Conservation (phyloP, 2,888 invertebrate genomes). For the Caenorhabditis virilis region DNA sequence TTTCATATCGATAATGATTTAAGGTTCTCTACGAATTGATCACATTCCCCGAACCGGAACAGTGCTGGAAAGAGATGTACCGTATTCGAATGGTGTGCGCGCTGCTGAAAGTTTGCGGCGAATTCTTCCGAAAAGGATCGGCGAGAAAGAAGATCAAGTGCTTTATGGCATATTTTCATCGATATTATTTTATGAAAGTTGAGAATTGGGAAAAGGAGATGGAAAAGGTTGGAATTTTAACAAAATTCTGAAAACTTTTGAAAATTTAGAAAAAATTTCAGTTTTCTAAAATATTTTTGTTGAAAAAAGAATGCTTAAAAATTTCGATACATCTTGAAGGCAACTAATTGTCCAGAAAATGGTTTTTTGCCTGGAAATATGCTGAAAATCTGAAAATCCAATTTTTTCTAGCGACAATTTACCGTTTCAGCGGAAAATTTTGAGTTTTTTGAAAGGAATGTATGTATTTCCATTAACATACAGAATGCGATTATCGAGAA, state of each 20-base stretch:
- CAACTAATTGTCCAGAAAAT: neutral
- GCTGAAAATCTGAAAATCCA: neutral
- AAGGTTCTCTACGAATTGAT: conserved; percentile 63
- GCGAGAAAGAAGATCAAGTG: conserved; percentile 43
- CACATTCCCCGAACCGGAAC: conserved; percentile 46
- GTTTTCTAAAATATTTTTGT: conserved; percentile 11
- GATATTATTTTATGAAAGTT: conserved; percentile 26
- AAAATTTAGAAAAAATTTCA: too few species aligned
- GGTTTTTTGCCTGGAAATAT: neutral
- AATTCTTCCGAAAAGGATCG: conserved; percentile 53
- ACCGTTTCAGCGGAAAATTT: neutral
- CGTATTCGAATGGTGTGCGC: conserved; percentile 56
- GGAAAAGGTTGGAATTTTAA: too few species aligned
- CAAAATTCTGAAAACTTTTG: conserved; percentile 28
- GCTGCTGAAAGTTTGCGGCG: conserved; percentile 51
- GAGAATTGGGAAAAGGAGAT: conserved; percentile 22
- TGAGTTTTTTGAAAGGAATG: too few species aligned
- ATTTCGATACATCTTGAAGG: neutral
- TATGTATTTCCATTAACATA: too few species aligned
- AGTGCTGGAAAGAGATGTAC: conserved; percentile 46
- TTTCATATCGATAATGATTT: conserved; percentile 2
- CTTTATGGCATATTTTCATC: conserved; percentile 53
- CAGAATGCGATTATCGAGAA: too few species aligned
- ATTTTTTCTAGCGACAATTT: neutral
- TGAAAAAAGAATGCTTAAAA: neutral